These are phyloP conservation scores for Agrotis exclamationis DNA, from an alignment of 2,888 invertebrate species.

Conservation along the genomic window DNA sequence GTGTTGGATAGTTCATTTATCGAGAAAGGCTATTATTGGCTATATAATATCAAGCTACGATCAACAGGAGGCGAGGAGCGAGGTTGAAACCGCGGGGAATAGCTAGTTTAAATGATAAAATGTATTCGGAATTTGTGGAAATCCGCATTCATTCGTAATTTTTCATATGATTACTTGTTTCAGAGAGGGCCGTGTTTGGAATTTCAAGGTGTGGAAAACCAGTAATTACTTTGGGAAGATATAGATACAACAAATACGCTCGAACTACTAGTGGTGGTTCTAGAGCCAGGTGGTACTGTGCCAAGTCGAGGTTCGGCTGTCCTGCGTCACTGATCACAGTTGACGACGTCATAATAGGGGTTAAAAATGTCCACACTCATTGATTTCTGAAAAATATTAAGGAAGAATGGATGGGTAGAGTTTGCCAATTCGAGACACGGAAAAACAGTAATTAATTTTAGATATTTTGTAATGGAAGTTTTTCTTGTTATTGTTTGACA, in stretches of 20 bases:
- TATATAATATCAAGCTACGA: too few species aligned
- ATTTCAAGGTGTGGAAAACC: slow-evolving; percentile 42
- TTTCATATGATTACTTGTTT: slow-evolving; percentile 1
- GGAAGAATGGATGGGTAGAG: background rate
- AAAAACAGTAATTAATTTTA: too few species aligned
- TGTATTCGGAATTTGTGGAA: too few species aligned
- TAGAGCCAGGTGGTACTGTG: slow-evolving; percentile 67
- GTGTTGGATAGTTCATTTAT: too few species aligned
- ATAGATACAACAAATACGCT: slow-evolving; percentile 52
- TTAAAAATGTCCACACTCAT: slow-evolving; percentile 11
- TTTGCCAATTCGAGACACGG: too few species aligned
- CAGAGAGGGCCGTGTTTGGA: slow-evolving; percentile 29
- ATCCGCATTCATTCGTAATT: too few species aligned
- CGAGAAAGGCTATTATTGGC: too few species aligned
- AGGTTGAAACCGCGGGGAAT: too few species aligned
- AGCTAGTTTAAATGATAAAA: too few species aligned
- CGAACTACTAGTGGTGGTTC: slow-evolving; percentile 46
- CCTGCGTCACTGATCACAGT: slow-evolving; percentile 50
- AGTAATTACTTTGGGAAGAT: slow-evolving; percentile 37
- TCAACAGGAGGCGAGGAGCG: too few species aligned
- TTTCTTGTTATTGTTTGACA: too few species aligned
- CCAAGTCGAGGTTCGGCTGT: slow-evolving; percentile 54
- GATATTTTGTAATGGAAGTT: too few species aligned
- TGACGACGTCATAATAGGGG: slow-evolving; percentile 3
- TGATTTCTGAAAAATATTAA: background rate